Evolutionary conservation across 2,888 invertebrate species (phyloP).

Genomic region (Crepidodera aurea): DNA sequence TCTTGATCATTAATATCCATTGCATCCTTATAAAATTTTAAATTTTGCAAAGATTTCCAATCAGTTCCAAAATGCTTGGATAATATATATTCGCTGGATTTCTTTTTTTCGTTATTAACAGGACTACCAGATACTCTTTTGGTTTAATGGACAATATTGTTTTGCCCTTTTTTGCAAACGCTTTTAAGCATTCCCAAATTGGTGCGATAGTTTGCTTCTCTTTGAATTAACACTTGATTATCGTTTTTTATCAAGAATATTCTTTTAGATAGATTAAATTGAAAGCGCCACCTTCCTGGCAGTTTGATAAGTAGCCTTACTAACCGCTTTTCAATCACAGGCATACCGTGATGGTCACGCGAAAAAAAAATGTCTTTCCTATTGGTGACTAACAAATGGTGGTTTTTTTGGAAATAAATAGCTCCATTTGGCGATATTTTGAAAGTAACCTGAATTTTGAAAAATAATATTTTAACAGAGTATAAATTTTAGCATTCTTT

Average conservation of each 20-base stretch:
- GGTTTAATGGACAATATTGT: slow-evolving; percentile 21
- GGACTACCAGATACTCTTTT: neutral
- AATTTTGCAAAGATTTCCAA: slow-evolving; percentile 23
- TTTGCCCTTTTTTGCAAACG: slow-evolving; percentile 18
- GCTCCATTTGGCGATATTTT: too few species aligned
- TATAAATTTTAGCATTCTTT: too few species aligned
- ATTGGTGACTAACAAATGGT: too few species aligned
- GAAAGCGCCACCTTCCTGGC: slow-evolving; percentile 11
- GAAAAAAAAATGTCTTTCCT: too few species aligned
- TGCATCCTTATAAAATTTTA: slow-evolving; percentile 12
- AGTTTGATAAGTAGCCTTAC: slow-evolving; percentile 19
- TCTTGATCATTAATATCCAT: slow-evolving; percentile 9
- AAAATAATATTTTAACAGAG: too few species aligned
- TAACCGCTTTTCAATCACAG: slow-evolving; percentile 22
- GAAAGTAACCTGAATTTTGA: too few species aligned
- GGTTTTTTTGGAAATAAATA: too few species aligned
- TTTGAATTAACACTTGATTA: slow-evolving; percentile 9
- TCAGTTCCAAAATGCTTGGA: slow-evolving; percentile 17
- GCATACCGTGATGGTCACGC: too few species aligned
- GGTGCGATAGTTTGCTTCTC: slow-evolving; percentile 24
- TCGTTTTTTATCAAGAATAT: slow-evolving; percentile 14
- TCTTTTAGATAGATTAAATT: slow-evolving; percentile 11
- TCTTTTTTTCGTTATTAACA: neutral
- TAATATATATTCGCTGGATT: slow-evolving; percentile 15
- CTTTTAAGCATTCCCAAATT: slow-evolving; percentile 16